phyloP scores from a whole-genome alignment of 2,797 vertebrate genomes.

The Jordanella pulchra region DNA sequence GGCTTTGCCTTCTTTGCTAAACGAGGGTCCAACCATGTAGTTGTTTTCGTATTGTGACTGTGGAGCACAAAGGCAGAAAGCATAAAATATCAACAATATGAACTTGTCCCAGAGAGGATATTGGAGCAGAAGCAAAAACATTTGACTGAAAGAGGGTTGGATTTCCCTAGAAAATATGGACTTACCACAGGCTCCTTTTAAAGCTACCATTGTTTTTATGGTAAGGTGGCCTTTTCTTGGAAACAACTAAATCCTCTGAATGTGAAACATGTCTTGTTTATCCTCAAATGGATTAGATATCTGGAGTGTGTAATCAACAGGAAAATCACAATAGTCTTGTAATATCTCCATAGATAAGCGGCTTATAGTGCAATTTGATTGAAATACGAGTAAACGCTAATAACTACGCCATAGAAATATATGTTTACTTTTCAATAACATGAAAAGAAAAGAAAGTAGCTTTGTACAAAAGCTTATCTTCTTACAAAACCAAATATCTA shows the following conservation, averaged over 20 bases:
- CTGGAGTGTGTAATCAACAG: conserved; percentile 65
- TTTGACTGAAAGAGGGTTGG: conserved; percentile 11
- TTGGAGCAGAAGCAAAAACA: neutral
- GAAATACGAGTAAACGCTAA: conserved; percentile 30
- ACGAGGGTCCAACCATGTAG: conserved; percentile 96
- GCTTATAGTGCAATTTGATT: conserved; percentile 55
- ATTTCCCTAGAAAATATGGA: conserved; percentile 17
- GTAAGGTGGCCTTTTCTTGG: conserved; percentile 42
- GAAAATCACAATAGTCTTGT: conserved; percentile 65
- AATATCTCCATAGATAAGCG: conserved; percentile 59
- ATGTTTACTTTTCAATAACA: conserved; percentile 36
- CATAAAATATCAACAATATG: conserved; percentile 29
- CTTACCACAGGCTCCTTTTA: conserved; percentile 36
- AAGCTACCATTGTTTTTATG: conserved; percentile 42
- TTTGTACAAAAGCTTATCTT: conserved; percentile 2
- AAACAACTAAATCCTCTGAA: conserved; percentile 32
- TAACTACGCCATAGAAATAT: conserved; percentile 10
- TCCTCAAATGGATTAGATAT: conserved; percentile 49
- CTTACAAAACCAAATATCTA: neutral
- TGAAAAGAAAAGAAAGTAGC: neutral
- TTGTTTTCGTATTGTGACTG: conserved; percentile 98
- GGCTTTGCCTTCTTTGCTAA: conserved; percentile 97
- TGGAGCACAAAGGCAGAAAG: conserved; percentile 53
- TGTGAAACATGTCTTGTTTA: conserved; percentile 57
- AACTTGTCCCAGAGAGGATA: conserved; percentile 18